Evolutionary conservation across 2,113 vertebrate species (phyloP), one percentile per base, ranked within the genome.

Genomic region (Hydrochoerus hydrochaeris): DNA sequence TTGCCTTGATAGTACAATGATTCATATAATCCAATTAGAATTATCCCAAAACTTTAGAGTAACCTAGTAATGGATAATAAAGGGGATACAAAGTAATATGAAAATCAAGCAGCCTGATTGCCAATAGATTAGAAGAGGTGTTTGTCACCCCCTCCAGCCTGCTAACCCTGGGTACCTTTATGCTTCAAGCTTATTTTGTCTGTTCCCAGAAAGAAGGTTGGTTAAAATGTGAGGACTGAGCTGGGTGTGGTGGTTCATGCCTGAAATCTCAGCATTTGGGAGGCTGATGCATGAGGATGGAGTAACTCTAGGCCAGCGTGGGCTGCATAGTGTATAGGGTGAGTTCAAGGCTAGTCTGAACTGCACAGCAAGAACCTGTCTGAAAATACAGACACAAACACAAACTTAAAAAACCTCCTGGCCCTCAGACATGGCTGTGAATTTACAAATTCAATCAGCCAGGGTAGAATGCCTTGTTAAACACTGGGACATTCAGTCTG

Each of bases 121-220:
- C 52, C 90, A 71, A 30, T 8, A 84, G 71, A 75, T 49, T n/a
- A 41, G 41, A 67, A 71, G 41, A 77, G 35, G 85, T 4, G 54
- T 89, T n/a, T 96, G 78, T 30, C 28, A 2, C 46, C 54, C 52
- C 7, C 32, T 67, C 65, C 38, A 78, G 35, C 16, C 41, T 83
- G 38, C 10, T 46, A 41, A 63, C 28, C 78, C 4, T 60, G 58
- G 82, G 44, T 35, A 54, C n/a, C 32, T 82, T 11, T 30, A 7
- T 28, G 60, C 28, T 58, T 91, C 46, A 75, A 49, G 54, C 46
- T 92, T 89, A 75, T 60, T 80, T 92, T 92, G 73, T 52, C 32
- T 65, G 52, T 35, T 26, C 88, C 57, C 90, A 75, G 88, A 86
- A 90, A 94, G 86, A 46, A 77, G 44, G 26, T 28, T 85, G 92